A percentile compares a stretch with the other conserved stretches of the same genome.
phyloP scores from a whole-genome alignment of 1,140 invertebrate species.

The Formica exsecta region DNA sequence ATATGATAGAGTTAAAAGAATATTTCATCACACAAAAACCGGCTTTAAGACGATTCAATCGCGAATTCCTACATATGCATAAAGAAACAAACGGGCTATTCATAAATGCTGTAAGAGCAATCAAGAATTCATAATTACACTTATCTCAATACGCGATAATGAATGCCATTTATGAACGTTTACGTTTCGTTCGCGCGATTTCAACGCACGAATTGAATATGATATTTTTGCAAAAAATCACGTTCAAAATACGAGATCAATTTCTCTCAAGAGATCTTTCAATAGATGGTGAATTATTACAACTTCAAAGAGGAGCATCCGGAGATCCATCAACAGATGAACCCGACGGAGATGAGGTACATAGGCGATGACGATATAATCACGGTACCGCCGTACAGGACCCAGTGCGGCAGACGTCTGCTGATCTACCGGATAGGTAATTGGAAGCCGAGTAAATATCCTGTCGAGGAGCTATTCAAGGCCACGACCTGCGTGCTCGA shows the following conservation, averaged over 20 bases:
- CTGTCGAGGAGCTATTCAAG: slow-evolving; percentile 91
- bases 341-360: slow-evolving; percentile 88
- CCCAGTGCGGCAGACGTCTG: slow-evolving; percentile 90
- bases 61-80: slow-evolving; percentile 8
- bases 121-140: neutral
- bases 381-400: slow-evolving; percentile 91
- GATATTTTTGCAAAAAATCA: neutral
- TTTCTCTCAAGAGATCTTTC: slow-evolving; percentile 71
- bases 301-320: slow-evolving; percentile 92
- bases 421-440: slow-evolving; percentile 90
- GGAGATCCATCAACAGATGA: slow-evolving; percentile 89
- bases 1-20: neutral
- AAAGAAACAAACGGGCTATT: slow-evolving; percentile 17
- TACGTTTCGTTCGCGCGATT: neutral
- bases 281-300: slow-evolving; percentile 92
- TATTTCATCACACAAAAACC: neutral
- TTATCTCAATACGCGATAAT: neutral
- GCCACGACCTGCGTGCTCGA: slow-evolving; percentile 91
- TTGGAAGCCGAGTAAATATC: slow-evolving; percentile 90
- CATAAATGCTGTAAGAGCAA: neutral
- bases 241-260: neutral
- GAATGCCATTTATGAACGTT: neutral
- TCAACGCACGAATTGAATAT: neutral
- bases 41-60: neutral
- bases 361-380: slow-evolving; percentile 91